phyloP scores from a whole-genome alignment of 1,140 invertebrate genomes.

The Lysiphlebus fabarum region DNA sequence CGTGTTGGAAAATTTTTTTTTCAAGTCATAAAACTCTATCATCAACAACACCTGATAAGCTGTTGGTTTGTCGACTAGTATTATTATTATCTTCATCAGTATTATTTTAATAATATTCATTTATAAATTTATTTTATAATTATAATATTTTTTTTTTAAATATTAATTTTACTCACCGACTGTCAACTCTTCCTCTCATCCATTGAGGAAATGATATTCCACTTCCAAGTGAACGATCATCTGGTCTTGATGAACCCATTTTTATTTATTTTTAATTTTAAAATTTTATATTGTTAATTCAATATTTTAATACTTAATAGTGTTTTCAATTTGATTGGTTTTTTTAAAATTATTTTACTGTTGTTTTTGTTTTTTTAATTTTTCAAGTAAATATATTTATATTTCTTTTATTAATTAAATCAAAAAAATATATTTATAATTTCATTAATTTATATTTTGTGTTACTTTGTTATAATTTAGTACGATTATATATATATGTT shows the following conservation, averaged over 20 bases:
- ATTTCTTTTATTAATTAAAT: too few relatives aligned
- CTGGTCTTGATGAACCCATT: conserved; percentile 51
- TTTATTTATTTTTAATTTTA: conserved; percentile 7
- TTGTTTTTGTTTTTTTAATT: neutral
- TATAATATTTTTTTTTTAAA: neutral
- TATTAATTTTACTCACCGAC: conserved; percentile 35
- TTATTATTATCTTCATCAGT: too few relatives aligned
- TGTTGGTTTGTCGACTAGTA: neutral
- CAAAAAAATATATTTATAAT: neutral
- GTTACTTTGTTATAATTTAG: conserved; percentile 18
- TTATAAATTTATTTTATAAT: conserved; percentile 2
- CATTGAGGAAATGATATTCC: conserved; percentile 60
- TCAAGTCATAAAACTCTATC: too few relatives aligned
- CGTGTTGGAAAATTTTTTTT: too few relatives aligned
- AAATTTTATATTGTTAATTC: conserved; percentile 19
- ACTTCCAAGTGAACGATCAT: conserved; percentile 53
- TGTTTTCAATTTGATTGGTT: conserved; percentile 5
- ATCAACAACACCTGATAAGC: too few relatives aligned
- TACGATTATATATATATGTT: conserved; percentile 1
- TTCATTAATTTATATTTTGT: conserved; percentile 3
- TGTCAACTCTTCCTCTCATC: conserved; percentile 58
- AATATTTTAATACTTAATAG: conserved; percentile 16
- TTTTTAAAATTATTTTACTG: conserved; percentile 19
- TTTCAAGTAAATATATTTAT: conserved; percentile 6
- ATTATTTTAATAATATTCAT: neutral